phyloP scores from a whole-genome alignment of 2,888 invertebrate genomes.

The Dryadula phaetusa region DNA sequence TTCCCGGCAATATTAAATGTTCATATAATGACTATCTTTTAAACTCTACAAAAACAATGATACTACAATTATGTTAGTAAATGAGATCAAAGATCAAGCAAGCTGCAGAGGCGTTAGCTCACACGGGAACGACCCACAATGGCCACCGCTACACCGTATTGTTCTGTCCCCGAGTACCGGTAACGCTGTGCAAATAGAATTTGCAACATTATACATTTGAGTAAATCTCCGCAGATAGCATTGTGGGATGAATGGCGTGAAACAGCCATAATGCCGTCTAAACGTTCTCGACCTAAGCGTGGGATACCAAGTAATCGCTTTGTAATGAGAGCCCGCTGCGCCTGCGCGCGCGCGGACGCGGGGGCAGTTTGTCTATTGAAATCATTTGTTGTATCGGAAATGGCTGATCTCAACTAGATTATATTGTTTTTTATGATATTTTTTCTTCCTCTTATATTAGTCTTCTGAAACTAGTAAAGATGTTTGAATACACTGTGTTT shows the following conservation, averaged over 20 bases:
- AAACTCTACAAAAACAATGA: background rate
- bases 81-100: constrained; percentile 15
- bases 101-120: background rate
- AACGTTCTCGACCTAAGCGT: background rate
- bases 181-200: constrained; percentile 15
- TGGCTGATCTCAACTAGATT: background rate
- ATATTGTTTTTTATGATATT: too few relatives aligned
- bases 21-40: background rate
- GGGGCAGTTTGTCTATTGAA: background rate
- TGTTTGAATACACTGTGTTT: too few relatives aligned
- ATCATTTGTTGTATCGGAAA: constrained; percentile 9
- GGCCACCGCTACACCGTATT: constrained; percentile 8
- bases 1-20: background rate
- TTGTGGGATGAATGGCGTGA: constrained; percentile 15
- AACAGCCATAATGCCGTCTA: constrained; percentile 1
- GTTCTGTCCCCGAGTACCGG: background rate
- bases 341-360: too few relatives aligned
- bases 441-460: too few relatives aligned
- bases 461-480: too few relatives aligned
- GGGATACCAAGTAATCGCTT: background rate
- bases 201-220: constrained; percentile 12
- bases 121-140: constrained; percentile 13
- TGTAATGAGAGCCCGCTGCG: background rate
- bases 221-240: constrained; percentile 10
- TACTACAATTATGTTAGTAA: constrained; percentile 6